Conservation (phyloP, 2,797 vertebrate species). For the Ataeniobius toweri region DNA sequence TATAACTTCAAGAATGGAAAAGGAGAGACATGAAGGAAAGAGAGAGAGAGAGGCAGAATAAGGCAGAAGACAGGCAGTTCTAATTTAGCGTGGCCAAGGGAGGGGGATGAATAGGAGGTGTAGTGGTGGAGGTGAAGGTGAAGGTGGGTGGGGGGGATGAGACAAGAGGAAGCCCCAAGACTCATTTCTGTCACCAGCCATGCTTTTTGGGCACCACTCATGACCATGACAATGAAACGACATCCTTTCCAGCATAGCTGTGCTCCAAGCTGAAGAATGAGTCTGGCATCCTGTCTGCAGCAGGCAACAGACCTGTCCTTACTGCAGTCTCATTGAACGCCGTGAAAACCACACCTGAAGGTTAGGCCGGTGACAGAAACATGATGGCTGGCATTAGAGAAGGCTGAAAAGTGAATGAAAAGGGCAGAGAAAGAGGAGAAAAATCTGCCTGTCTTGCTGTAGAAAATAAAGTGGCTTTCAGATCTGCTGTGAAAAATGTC, state of each 20-base stretch:
- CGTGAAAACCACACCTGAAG: conserved; percentile 41
- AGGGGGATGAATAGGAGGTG: conserved; percentile 23
- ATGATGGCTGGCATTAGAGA: conserved; percentile 11
- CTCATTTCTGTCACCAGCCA: conserved; percentile 67
- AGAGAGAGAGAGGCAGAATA: not conserved
- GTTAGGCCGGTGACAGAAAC: conserved; percentile 35
- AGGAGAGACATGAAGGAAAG: not conserved
- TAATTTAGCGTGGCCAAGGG: conserved; percentile 66
- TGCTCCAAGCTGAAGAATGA: conserved; percentile 71
- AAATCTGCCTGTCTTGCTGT: not conserved
- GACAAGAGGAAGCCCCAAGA: conserved; percentile 52
- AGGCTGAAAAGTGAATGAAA: not conserved
- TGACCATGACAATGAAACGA: conserved; percentile 77
- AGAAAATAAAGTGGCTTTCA: conserved; percentile 11
- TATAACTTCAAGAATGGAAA: conserved; percentile 84
- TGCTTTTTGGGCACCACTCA: conserved; percentile 59
- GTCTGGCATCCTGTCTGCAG: conserved; percentile 75
- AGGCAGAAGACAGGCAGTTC: conserved; percentile 49
- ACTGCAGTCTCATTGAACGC: conserved; percentile 24
- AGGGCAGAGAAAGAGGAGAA: not conserved
- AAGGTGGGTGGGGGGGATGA: not conserved
- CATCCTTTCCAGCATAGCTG: conserved; percentile 79
- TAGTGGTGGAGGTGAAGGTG: conserved; percentile 3
- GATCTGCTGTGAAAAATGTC: conserved; percentile 32
- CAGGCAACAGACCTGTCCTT: conserved; percentile 9